Percentiles rank a stretch among this genome's conserved stretches.
Evolutionary conservation across 2,113 vertebrate genomes (phyloP).

Genomic region (Mustelus asterias): DNA sequence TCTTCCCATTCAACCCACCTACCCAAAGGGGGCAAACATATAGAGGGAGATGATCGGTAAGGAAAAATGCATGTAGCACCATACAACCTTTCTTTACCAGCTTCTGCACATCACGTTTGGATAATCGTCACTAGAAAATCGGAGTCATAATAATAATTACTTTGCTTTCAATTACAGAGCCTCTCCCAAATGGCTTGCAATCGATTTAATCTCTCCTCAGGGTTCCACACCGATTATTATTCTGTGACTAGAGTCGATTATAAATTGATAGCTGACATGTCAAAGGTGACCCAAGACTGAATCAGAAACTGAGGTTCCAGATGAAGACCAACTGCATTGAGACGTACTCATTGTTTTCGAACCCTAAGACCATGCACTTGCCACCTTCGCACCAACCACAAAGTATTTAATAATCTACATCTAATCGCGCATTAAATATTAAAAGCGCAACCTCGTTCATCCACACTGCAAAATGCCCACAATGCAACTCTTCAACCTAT

Average conservation of each 20-base stretch:
- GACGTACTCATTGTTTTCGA: not conserved
- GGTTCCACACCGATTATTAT: not conserved
- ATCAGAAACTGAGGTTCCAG: not conserved
- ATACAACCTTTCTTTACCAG: not conserved
- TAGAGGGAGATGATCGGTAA: not conserved
- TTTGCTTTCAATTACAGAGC: constrained; percentile 4
- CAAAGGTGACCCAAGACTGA: not conserved
- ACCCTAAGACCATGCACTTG: too few species aligned
- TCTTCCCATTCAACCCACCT: not conserved
- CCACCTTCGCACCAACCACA: not conserved
- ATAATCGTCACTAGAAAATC: not conserved
- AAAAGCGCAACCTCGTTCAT: not conserved
- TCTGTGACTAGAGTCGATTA: not conserved
- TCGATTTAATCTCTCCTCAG: constrained; percentile 16
- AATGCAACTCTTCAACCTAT: not conserved
- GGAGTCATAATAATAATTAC: constrained; percentile 11
- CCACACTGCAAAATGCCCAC: not conserved
- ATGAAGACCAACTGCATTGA: not conserved
- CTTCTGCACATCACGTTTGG: not conserved
- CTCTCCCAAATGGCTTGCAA: not conserved
- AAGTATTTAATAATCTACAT: not conserved
- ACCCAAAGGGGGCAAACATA: not conserved
- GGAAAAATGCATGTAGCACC: not conserved
- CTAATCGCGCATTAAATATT: not conserved
- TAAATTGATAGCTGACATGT: not conserved